Percentiles rank a stretch among this genome's conserved stretches.
These are phyloP conservation scores for Cladopsammia gracilis DNA, from an alignment of 64 coral and sea anemone genomes.

Conservation along the genomic window DNA sequence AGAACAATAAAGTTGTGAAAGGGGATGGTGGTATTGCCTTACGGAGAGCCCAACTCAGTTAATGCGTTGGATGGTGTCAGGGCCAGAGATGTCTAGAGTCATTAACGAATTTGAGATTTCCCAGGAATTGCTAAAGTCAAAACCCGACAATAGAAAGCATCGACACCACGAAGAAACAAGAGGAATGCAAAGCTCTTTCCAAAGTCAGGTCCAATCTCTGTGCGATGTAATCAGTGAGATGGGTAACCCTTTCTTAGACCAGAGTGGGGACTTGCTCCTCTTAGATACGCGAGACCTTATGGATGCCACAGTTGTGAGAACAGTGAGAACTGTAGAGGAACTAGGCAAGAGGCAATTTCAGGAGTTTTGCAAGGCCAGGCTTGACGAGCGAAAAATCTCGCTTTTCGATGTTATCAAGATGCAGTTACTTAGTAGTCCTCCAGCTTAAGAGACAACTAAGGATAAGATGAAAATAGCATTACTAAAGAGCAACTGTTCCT, in stretches of 20 bases:
- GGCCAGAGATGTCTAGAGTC: neutral
- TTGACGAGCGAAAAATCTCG: slow-evolving; percentile 35
- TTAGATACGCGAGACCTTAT: slow-evolving; percentile 33
- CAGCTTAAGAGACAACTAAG: slow-evolving; percentile 21
- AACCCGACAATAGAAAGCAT: too few relatives aligned
- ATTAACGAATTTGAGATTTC: slow-evolving; percentile 8
- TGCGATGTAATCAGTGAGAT: slow-evolving; percentile 42
- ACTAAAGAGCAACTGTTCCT: slow-evolving; percentile 49
- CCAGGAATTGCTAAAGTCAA: neutral
- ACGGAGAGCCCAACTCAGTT: slow-evolving; percentile 8
- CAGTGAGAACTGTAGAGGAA: neutral
- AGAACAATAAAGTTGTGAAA: neutral
- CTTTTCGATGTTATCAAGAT: slow-evolving; percentile 53
- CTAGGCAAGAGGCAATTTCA: slow-evolving; percentile 41
- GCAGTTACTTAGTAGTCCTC: slow-evolving; percentile 20
- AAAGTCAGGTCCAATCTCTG: slow-evolving; percentile 22
- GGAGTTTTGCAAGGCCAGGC: slow-evolving; percentile 25
- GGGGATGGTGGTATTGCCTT: neutral
- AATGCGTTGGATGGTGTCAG: slow-evolving; percentile 10
- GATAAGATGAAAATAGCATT: slow-evolving; percentile 48
- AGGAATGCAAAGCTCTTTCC: slow-evolving; percentile 17
- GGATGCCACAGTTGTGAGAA: neutral
- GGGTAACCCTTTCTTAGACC: slow-evolving; percentile 47
- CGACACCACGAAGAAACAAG: slow-evolving; percentile 23
- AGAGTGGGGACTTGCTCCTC: slow-evolving; percentile 34